A percentile compares a stretch with the other conserved stretches of the same genome.
phyloP scores from a whole-genome alignment of 2,797 vertebrate species.

The Schizopygopsis pylzovi region DNA sequence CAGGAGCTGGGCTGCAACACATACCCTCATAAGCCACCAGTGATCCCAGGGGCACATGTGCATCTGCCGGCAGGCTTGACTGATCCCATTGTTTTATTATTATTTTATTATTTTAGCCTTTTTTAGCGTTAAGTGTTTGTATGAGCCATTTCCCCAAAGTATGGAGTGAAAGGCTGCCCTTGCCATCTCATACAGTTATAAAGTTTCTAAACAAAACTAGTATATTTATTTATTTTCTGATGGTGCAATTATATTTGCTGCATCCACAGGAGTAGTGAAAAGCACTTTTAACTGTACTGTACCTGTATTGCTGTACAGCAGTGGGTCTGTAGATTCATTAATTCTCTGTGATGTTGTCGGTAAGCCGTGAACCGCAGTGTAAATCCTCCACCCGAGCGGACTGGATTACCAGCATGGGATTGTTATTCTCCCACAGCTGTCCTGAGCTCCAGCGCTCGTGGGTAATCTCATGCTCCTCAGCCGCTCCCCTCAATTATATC shows the following conservation, averaged over 20 bases:
- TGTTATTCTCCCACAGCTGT: constrained; percentile 30
- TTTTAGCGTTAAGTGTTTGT: no score
- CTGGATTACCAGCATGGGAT: constrained; percentile 16
- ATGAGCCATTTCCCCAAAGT: not conserved
- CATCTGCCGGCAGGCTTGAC: no score
- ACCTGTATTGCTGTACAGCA: not conserved
- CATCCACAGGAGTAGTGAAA: not conserved
- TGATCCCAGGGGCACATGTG: no score
- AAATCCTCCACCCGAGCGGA: not conserved
- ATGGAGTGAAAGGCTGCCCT: not conserved
- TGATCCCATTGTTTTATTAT: no score
- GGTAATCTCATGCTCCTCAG: constrained; percentile 63
- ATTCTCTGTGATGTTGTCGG: constrained; percentile 10
- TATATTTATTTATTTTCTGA: not conserved
- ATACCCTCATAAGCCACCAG: no score
- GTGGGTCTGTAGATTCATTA: not conserved
- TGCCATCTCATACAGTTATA: no score
- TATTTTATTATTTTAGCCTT: no score
- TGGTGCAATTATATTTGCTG: not conserved
- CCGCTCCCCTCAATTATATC: constrained; percentile 57
- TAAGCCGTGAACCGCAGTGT: not conserved
- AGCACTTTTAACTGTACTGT: not conserved
- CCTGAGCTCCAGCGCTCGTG: constrained; percentile 36
- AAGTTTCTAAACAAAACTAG: no score
- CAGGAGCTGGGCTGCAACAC: no score